These are phyloP conservation scores for Dione juno DNA, from an alignment of 2,888 invertebrate species.

Conservation along the genomic window DNA sequence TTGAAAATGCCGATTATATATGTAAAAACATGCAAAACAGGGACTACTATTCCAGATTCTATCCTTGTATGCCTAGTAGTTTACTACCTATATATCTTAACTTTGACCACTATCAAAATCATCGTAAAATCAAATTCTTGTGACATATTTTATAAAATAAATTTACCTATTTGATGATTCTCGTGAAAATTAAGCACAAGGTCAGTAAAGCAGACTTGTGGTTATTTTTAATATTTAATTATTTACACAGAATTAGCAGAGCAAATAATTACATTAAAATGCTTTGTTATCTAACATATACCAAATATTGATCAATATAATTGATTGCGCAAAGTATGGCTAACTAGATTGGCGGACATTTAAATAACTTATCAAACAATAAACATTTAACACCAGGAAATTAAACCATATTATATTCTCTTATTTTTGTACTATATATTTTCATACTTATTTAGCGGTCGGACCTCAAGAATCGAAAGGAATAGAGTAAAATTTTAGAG, in stretches of 20 bases:
- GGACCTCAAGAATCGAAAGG: too few species aligned
- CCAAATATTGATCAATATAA: constrained; percentile 44
- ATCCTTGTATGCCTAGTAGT: too few species aligned
- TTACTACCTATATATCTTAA: too few species aligned
- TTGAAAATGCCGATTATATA: too few species aligned
- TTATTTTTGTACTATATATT: not conserved
- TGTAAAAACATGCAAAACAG: too few species aligned
- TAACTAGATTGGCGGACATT: constrained; percentile 27
- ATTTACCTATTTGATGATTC: constrained; percentile 4
- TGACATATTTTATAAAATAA: not conserved
- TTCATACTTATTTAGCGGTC: not conserved
- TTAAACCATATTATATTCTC: too few species aligned
- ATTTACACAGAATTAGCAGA: constrained; percentile 43
- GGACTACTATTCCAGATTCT: too few species aligned
- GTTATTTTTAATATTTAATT: constrained; percentile 27
- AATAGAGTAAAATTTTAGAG: too few species aligned
- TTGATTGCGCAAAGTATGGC: constrained; percentile 31
- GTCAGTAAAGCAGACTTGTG: constrained; percentile 23
- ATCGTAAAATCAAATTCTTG: not conserved
- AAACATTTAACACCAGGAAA: not conserved
- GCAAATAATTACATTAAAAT: constrained; percentile 38
- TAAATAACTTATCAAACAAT: not conserved
- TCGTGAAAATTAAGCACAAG: constrained; percentile 25
- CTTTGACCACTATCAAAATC: too few species aligned
- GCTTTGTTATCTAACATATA: constrained; percentile 28